phyloP scores from a whole-genome alignment of 2,113 vertebrate species.

The Ginglymostoma cirratum region DNA sequence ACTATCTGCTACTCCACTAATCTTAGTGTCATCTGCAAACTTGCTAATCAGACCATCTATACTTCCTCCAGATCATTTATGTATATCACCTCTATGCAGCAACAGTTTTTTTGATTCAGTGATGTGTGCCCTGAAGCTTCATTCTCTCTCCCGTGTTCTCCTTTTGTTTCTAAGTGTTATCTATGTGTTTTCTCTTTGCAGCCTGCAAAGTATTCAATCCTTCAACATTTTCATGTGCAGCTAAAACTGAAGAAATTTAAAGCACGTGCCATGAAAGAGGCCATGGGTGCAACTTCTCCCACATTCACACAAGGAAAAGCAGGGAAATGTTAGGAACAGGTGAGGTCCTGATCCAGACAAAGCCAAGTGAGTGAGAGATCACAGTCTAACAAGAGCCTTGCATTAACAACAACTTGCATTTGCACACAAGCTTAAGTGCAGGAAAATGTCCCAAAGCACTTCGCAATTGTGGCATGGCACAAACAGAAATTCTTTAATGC shows the following conservation, averaged over 20 bases:
- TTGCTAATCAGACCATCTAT: no score
- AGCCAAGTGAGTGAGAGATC: not conserved
- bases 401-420: not conserved
- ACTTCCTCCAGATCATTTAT: no score
- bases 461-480: not conserved
- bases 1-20: no score
- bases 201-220: not conserved
- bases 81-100: not conserved
- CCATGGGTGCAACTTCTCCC: no score
- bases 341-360: not conserved
- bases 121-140: not conserved
- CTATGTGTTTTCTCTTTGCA: not conserved
- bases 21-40: no score
- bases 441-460: not conserved
- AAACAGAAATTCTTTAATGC: not conserved
- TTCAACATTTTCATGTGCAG: not conserved
- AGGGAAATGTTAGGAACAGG: not conserved
- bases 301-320: not conserved
- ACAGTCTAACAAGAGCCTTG: not conserved
- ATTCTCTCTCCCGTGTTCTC: not conserved
- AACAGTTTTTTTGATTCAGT: no score
- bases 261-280: not conserved
- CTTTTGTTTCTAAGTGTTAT: not conserved
- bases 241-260: not conserved
- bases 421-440: not conserved